Percentiles rank a stretch among this genome's conserved stretches.
These are phyloP conservation scores for Zingel zingel DNA, from an alignment of 2,113 vertebrate genomes.

Conservation along the genomic window DNA sequence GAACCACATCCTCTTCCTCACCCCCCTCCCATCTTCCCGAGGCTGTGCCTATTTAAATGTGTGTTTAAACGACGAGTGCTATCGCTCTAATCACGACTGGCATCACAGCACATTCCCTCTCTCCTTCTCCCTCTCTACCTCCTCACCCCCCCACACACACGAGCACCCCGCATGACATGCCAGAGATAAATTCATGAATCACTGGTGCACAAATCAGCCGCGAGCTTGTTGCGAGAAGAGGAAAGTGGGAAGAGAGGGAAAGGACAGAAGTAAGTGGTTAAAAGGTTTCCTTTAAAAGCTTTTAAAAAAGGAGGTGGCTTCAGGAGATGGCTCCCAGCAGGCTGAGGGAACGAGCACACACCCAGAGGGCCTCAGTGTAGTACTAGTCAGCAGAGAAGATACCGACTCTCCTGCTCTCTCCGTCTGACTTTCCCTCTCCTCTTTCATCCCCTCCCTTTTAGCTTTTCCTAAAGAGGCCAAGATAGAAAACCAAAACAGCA, in stretches of 20 bases:
- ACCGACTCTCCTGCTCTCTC: constrained; percentile 10
- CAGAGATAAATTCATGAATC: constrained; percentile 80
- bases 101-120: constrained; percentile 61
- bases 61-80: constrained; percentile 70
- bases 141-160: not conserved
- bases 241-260: constrained; percentile 51
- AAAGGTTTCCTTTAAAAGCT: constrained; percentile 70
- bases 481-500: constrained; percentile 48
- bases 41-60: constrained; percentile 80
- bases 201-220: constrained; percentile 75
- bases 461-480: constrained; percentile 56
- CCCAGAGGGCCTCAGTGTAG: constrained; percentile 51
- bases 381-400: constrained; percentile 45
- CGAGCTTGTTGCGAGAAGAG: constrained; percentile 60
- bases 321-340: constrained; percentile 58
- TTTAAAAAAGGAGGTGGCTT: constrained; percentile 50
- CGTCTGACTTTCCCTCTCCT: not conserved
- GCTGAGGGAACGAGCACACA: constrained; percentile 43
- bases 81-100: constrained; percentile 78
- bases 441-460: constrained; percentile 5
- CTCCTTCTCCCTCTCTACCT: constrained; percentile 30
- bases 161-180: constrained; percentile 59
- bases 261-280: constrained; percentile 60
- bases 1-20: constrained; percentile 56
- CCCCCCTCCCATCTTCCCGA: constrained; percentile 36